Evolutionary conservation across 2,797 vertebrate genomes (phyloP), one percentile per base, ranked within the genome.

Genomic region (Cyprinella venusta): DNA sequence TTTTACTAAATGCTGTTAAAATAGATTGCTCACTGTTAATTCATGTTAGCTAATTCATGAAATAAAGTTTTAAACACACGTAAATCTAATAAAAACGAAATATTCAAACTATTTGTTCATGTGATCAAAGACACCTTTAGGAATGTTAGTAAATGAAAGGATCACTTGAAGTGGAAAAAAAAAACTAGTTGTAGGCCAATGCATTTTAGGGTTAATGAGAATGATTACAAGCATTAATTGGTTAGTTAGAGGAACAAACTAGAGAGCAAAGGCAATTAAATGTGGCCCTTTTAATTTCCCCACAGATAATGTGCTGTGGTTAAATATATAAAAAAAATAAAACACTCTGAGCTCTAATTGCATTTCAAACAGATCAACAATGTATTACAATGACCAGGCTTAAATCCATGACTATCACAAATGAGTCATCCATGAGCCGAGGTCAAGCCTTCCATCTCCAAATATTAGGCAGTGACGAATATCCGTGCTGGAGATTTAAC

Each of bases 211-310:
- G 76, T 67, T 79, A 79, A 79, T 50, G 21, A 90, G 89, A 84
- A 88, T 89, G 89, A 91, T 92, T 91, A 92, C 89, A 90, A 89
- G 82, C 90, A 91, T 92, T 92, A 92, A 93, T 91, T 91, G 89
- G 67, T 86, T 92, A 84, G 74, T 86, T 87, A 82, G 82, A 83
- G 72, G 87, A 89, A 90, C 90, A 86, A 91, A 92, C 89, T 89
- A 90, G 72, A 88, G 88, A 85, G 88, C 91, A 86, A 87, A 82
- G 77, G 61, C 90, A 81, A 92, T 91, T 92, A 89, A 90, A 82
- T 83, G 40, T 21, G 70, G 68, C 77, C 45, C 40, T 79, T 24
- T 87, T 90, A 87, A 91, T 91, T 92, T 89, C 87, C 88, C 88
- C 79, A 85, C 86, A 89, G 85, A 89, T 90, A 87, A 86, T 88